Base-by-base conservation (phyloP, 2,797 vertebrate species). In the Diplodus sargus region DNA sequence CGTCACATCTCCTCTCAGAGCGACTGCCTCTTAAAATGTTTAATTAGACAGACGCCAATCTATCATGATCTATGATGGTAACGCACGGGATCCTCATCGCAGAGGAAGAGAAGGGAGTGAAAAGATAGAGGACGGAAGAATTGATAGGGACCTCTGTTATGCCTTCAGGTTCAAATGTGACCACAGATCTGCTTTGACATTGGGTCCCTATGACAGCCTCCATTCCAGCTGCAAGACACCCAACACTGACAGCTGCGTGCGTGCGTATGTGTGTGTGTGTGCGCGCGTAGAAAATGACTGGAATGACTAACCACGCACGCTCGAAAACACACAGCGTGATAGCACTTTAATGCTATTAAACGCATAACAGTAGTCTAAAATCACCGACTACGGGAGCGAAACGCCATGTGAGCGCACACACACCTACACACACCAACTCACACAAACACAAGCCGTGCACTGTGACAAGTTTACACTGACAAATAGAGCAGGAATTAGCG, bases 181-280 rank as follows among this genome's bases (percentile, higher is more conserved):
- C 72, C 82, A 77, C 66, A 84, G 81, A 80, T 85, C 58, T 34
- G 69, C 60, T 86, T 87, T 91, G 89, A 92, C 78, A 75, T 81
- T 89, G 82, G 81, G 52, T 85, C 70, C 63, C 66, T 78, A 62
- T 89, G 87, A 90, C 88, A 89, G 86, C 75, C 71, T 80, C 75
- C 63, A 75, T 66, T 84, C 70, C 75, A 84, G 84, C 85, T 83
- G 85, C 71, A 80, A 82, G 75, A 84, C 79, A 71, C 68, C 78
- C 60, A 43, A 47, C 82, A 61, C 57, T 82, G 85, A 81, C 72
- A 74, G 67, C 68, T 86, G 47, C 56, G 73, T 59, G 56, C 81
- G 6, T 76, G 58, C 53, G 28, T 4, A 4, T 4, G 28, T 28
- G 28, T 28, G 28, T 28, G 28, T 28, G 28, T 28, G 28, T 28